Evolutionary conservation across 2,888 invertebrate genomes (phyloP).

Genomic region (Lasiommata megera): DNA sequence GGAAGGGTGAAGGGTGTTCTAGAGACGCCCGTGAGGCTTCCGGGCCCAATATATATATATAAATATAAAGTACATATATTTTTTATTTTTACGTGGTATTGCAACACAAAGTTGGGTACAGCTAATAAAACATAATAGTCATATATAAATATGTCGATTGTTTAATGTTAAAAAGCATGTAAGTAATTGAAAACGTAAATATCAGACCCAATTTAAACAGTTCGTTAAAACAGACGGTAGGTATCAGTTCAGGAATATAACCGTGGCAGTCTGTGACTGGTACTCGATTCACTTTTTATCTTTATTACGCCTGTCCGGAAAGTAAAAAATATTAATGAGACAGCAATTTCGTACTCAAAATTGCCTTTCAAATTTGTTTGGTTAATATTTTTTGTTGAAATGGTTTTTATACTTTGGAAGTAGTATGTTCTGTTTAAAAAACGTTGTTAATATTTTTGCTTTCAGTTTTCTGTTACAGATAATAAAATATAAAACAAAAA

Average conservation of each 20-base stretch:
- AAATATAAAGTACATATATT: too few species aligned
- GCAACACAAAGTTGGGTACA: too few species aligned
- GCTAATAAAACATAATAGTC: too few species aligned
- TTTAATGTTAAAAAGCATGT: background rate
- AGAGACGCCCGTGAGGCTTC: too few species aligned
- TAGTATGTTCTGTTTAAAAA: background rate
- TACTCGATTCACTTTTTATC: constrained; percentile 35
- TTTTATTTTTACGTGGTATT: too few species aligned
- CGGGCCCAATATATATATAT: too few species aligned
- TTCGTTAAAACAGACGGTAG: constrained; percentile 16
- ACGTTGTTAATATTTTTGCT: background rate
- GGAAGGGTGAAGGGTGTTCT: too few species aligned
- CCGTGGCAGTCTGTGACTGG: constrained; percentile 33
- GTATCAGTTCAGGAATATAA: constrained; percentile 19
- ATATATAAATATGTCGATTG: too few species aligned
- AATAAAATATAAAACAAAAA: too few species aligned
- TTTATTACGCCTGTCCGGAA: constrained; percentile 13
- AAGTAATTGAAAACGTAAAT: background rate
- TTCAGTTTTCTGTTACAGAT: too few species aligned
- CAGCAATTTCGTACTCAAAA: background rate
- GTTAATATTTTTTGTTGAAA: background rate
- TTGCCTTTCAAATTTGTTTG: background rate
- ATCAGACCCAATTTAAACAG: background rate
- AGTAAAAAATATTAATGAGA: constrained; percentile 6
- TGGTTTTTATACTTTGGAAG: background rate